These are phyloP conservation scores for Leptothorax acervorum DNA, from an alignment of 2,888 invertebrate genomes.

Conservation along the genomic window DNA sequence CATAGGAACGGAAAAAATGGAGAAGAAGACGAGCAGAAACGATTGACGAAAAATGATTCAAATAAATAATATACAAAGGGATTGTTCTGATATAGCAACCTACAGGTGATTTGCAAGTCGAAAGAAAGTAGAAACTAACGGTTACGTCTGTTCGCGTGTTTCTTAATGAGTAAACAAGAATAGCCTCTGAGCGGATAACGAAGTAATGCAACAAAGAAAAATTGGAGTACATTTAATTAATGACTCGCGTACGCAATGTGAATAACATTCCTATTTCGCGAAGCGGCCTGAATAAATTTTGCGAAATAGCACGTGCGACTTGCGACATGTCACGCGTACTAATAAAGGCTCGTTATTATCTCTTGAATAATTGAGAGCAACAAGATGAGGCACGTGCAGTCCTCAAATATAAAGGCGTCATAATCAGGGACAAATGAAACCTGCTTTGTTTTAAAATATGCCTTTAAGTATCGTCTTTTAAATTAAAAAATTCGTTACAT, in stretches of 20 bases:
- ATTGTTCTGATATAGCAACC: conserved; percentile 17
- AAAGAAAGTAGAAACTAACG: conserved; percentile 1
- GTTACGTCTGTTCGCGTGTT: not conserved
- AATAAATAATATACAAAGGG: conserved; percentile 28
- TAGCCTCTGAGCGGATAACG: not conserved
- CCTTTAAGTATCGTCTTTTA: not conserved
- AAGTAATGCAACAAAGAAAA: not conserved
- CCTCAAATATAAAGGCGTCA: conserved; percentile 33
- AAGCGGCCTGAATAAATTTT: conserved; percentile 22
- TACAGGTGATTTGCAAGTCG: conserved; percentile 70
- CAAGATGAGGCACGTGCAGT: not conserved
- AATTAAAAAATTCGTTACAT: not conserved
- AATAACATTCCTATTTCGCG: not conserved
- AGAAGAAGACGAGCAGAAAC: not conserved
- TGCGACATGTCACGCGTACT: conserved; percentile 18
- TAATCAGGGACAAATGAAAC: conserved; percentile 32
- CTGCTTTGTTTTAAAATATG: not conserved
- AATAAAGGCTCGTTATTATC: conserved; percentile 47
- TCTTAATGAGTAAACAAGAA: conserved; percentile 17
- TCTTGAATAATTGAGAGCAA: conserved; percentile 30
- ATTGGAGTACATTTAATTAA: conserved; percentile 29
- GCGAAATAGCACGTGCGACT: conserved; percentile 11
- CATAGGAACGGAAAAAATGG: not conserved
- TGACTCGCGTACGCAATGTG: not conserved
- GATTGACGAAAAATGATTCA: not conserved